These are phyloP conservation scores for Neoscelio sp. DNA, from an alignment of 2,888 invertebrate species.

Conservation along the genomic window DNA sequence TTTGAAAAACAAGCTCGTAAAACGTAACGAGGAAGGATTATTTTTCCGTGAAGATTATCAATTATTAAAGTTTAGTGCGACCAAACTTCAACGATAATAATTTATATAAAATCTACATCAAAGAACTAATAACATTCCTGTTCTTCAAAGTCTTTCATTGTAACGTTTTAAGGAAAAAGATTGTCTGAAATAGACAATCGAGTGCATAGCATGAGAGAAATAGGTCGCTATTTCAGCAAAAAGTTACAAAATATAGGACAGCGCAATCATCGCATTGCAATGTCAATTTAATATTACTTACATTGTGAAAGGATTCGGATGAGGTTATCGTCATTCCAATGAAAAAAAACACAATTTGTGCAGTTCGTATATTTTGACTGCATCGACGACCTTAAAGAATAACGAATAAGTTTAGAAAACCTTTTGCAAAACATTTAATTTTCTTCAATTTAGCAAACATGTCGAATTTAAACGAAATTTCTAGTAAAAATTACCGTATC, in stretches of 20 bases:
- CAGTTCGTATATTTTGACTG: slow-evolving; percentile 7
- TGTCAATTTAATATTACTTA: slow-evolving; percentile 13
- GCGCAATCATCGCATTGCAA: slow-evolving; percentile 6
- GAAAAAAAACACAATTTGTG: slow-evolving; percentile 5
- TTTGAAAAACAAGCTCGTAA: background rate
- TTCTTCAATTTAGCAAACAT: too few relatives aligned
- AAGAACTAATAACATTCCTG: slow-evolving; percentile 5
- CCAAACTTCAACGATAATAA: slow-evolving; percentile 23
- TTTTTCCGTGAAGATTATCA: too few relatives aligned
- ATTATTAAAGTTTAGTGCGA: slow-evolving; percentile 22
- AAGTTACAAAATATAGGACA: slow-evolving; percentile 21
- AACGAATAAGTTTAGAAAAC: too few relatives aligned
- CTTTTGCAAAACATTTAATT: too few relatives aligned
- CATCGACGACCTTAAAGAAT: too few relatives aligned
- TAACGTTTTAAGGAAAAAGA: slow-evolving; percentile 4
- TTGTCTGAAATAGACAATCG: slow-evolving; percentile 26
- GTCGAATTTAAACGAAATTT: too few relatives aligned
- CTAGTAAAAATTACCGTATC: too few relatives aligned
- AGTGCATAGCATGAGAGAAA: slow-evolving; percentile 6
- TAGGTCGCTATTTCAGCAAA: slow-evolving; percentile 9
- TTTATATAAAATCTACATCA: slow-evolving; percentile 28
- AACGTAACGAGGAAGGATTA: too few relatives aligned
- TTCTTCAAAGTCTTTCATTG: background rate
- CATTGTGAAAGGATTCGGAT: slow-evolving; percentile 2
- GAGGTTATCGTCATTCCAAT: slow-evolving; percentile 13